These are phyloP conservation scores for Trididemnum miniatum DNA, from an alignment of 23 tunicate species.

Conservation along the genomic window DNA sequence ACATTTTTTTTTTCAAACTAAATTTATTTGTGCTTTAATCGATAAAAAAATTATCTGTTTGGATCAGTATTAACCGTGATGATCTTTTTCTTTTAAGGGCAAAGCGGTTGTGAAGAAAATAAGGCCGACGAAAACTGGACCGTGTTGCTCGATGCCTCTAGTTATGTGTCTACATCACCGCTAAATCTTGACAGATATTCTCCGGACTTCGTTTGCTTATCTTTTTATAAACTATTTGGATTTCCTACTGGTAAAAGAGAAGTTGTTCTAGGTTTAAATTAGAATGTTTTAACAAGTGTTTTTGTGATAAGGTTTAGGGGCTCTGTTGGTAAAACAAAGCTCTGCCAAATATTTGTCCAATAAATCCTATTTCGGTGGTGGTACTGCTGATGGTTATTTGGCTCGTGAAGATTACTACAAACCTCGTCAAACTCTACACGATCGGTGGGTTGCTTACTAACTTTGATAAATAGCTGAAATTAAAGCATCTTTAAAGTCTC, in stretches of 20 bases:
- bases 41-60: neutral
- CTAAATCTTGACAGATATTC: conserved; percentile 33
- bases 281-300: neutral
- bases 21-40: neutral
- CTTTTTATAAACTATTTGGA: conserved; percentile 92
- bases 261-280: neutral
- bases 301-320: conserved; percentile 61
- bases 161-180: conserved; percentile 46
- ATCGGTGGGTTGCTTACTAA: conserved; percentile 42
- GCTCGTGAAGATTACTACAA: conserved; percentile 46
- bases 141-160: conserved; percentile 71
- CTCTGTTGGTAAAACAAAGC: conserved; percentile 57
- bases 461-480: too few species aligned
- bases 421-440: conserved; percentile 41
- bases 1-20: too few species aligned
- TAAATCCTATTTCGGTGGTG: conserved; percentile 83
- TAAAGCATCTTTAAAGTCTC: too few species aligned
- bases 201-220: conserved; percentile 78
- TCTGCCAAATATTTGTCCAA: conserved; percentile 21
- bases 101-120: neutral
- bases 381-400: conserved; percentile 70
- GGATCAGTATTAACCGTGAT: too few species aligned
- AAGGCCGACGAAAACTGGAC: conserved; percentile 19
- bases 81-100: neutral
- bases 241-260: conserved; percentile 73